Conservation (phyloP, 2,797 vertebrate species). For the Xyrichtys novacula region DNA sequence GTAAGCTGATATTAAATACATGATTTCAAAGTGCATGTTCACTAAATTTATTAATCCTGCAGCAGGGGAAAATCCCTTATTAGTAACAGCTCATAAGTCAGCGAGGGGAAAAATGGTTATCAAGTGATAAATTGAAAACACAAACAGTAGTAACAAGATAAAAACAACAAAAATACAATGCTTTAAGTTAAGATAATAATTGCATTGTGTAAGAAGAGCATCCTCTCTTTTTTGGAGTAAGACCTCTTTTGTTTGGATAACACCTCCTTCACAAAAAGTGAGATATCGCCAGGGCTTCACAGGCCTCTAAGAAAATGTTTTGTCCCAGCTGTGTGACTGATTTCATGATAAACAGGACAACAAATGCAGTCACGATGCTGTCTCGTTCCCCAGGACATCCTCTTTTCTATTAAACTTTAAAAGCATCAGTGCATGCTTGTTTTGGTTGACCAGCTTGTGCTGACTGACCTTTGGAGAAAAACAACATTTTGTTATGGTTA, state of each 20-base stretch:
- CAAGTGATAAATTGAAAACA: neutral
- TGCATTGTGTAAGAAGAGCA: neutral
- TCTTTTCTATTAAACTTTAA: slow-evolving; percentile 40
- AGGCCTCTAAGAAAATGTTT: slow-evolving; percentile 52
- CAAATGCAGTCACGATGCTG: slow-evolving; percentile 68
- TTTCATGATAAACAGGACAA: slow-evolving; percentile 57
- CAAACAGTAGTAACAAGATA: neutral
- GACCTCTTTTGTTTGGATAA: slow-evolving; percentile 2
- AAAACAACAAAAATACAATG: neutral
- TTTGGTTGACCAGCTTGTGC: slow-evolving; percentile 56
- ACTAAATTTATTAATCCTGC: neutral
- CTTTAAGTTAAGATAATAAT: neutral
- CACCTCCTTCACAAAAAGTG: slow-evolving; percentile 27
- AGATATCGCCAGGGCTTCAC: slow-evolving; percentile 1
- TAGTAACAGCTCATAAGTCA: neutral
- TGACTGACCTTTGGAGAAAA: slow-evolving; percentile 77
- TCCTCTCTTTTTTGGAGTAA: neutral
- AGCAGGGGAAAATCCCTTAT: neutral
- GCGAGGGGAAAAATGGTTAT: neutral
- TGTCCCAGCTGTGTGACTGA: slow-evolving; percentile 64
- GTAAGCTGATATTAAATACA: neutral
- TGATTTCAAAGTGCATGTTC: neutral
- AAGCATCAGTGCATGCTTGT: slow-evolving; percentile 64
- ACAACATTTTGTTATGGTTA: slow-evolving; percentile 85
- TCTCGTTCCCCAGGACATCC: slow-evolving; percentile 48